These are phyloP conservation scores for Sandelia bainsii DNA, from an alignment of 2,797 vertebrate genomes.

Conservation along the genomic window DNA sequence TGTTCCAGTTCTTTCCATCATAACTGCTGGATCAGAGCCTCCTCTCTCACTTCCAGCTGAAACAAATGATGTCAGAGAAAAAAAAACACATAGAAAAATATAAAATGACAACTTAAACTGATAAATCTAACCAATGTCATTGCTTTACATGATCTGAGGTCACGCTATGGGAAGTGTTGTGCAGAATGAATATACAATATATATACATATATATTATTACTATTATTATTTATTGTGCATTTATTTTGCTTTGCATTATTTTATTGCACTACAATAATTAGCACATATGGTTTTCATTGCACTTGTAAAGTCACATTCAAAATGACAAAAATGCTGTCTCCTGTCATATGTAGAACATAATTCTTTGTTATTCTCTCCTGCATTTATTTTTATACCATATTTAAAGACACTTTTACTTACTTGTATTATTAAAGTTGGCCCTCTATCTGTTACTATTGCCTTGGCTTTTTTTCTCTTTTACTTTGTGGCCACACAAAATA, in stretches of 20 bases:
- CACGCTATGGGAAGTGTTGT: conserved; percentile 83
- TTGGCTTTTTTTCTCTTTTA: conserved; percentile 7
- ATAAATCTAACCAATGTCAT: conserved; percentile 74
- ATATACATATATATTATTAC: conserved; percentile 80
- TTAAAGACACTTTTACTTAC: conserved; percentile 97
- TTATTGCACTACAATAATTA: conserved; percentile 90
- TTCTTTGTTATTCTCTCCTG: conserved; percentile 92
- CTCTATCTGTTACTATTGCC: conserved; percentile 86
- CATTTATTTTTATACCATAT: conserved; percentile 99
- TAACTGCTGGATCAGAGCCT: conserved; percentile 53
- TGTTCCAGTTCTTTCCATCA: conserved; percentile 68
- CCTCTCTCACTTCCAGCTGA: conserved; percentile 74
- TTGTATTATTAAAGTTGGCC: conserved; percentile 92
- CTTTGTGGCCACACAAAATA: background rate
- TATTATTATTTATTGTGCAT: conserved; percentile 83
- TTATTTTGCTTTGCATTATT: conserved; percentile 85
- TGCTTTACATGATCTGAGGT: conserved; percentile 78
- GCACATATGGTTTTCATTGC: conserved; percentile 89
- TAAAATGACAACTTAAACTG: conserved; percentile 61
- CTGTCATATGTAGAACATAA: conserved; percentile 89
- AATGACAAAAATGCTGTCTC: conserved; percentile 85
- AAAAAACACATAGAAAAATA: conserved; percentile 47
- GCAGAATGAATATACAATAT: conserved; percentile 86
- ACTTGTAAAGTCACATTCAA: conserved; percentile 88
- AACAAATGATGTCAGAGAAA: conserved; percentile 84